These are phyloP conservation scores for Copidosoma floridanum DNA, from an alignment of 1,140 invertebrate species.

Conservation along the genomic window DNA sequence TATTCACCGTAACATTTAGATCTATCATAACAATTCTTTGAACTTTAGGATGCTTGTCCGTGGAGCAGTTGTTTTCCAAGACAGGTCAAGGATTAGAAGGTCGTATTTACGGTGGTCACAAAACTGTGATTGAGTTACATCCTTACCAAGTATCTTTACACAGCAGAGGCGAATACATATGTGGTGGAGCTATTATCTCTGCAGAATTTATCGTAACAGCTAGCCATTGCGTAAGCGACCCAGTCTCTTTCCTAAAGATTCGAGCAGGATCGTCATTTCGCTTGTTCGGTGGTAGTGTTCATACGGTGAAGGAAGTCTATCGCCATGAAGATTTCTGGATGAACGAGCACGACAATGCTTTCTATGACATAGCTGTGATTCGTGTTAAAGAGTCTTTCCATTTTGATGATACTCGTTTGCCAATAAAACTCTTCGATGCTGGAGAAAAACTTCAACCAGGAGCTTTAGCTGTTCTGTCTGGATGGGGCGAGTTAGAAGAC, in stretches of 20 bases:
- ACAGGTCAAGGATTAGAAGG: no score
- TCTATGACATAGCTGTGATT: conserved; percentile 29
- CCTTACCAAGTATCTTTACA: conserved; percentile 64
- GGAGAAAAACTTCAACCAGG: no score
- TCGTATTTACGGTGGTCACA: conserved; percentile 66
- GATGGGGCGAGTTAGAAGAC: conserved; percentile 9
- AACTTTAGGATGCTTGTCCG: no score
- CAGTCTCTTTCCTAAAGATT: not conserved
- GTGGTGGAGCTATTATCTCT: conserved; percentile 64
- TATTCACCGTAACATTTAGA: no score
- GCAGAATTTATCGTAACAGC: conserved; percentile 62
- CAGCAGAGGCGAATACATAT: conserved; percentile 56
- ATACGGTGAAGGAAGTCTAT: conserved; percentile 10
- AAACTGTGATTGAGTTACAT: conserved; percentile 58
- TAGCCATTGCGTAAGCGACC: conserved; percentile 59
- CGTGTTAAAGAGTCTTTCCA: conserved; percentile 15
- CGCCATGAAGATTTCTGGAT: conserved; percentile 18
- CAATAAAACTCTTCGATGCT: no score
- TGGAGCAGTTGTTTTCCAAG: no score
- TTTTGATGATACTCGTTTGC: not conserved
- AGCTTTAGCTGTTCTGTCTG: no score
- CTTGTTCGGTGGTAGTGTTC: conserved; percentile 17
- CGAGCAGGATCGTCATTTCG: conserved; percentile 17
- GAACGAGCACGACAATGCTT: conserved; percentile 2
- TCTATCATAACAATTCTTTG: no score